These are phyloP conservation scores for Augochlorella aurata DNA, from an alignment of 2,888 invertebrate genomes.

Conservation along the genomic window DNA sequence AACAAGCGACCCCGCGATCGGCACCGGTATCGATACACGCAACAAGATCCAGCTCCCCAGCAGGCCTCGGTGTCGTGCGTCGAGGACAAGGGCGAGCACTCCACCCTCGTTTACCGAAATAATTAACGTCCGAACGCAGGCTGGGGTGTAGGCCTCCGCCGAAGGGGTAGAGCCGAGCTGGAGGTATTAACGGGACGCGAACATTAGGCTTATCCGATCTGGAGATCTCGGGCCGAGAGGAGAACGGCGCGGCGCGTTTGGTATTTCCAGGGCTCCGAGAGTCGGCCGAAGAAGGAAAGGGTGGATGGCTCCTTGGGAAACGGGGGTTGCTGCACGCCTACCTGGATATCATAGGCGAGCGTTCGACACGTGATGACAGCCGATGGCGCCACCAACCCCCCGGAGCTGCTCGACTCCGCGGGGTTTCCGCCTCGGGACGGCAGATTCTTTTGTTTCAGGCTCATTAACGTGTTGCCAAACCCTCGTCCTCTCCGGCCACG, in stretches of 20 bases:
- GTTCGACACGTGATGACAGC: conserved; percentile 81
- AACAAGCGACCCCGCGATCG: conserved; percentile 3
- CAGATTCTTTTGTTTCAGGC: conserved; percentile 81
- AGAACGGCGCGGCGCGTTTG: conserved; percentile 38
- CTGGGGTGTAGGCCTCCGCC: neutral
- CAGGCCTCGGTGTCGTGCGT: conserved; percentile 10
- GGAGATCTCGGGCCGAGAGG: conserved; percentile 56
- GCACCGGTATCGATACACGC: conserved; percentile 20
- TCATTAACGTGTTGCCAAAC: conserved; percentile 81
- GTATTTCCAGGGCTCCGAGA: conserved; percentile 44
- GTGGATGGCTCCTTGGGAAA: conserved; percentile 45
- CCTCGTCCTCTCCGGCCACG: conserved; percentile 59
- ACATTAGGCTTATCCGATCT: conserved; percentile 63
- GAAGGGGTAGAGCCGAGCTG: conserved; percentile 19
- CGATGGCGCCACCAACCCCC: conserved; percentile 81
- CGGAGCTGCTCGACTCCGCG: conserved; percentile 74
- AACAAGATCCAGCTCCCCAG: conserved; percentile 14
- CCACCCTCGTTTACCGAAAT: conserved; percentile 47
- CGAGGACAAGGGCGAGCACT: conserved; percentile 2
- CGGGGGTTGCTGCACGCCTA: conserved; percentile 38
- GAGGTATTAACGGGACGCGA: conserved; percentile 61
- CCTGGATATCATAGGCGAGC: conserved; percentile 73
- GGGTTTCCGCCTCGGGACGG: conserved; percentile 69
- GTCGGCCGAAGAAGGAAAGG: conserved; percentile 49
- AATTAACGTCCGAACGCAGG: conserved; percentile 48